Evolutionary conservation across 2,113 vertebrate species (phyloP).

Genomic region (Athene noctua): DNA sequence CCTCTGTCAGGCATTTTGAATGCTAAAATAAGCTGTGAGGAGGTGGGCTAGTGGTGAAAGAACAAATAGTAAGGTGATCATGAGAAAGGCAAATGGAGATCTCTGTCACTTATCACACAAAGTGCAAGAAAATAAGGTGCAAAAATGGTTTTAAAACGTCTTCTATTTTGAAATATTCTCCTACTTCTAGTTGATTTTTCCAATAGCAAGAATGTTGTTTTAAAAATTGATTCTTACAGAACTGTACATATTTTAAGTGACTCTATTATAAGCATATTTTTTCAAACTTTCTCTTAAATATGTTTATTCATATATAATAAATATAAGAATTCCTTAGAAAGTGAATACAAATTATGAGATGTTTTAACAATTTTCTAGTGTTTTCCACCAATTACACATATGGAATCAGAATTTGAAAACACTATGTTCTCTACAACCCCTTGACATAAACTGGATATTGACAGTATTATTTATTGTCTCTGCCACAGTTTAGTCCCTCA

Average conservation of each 20-base stretch:
- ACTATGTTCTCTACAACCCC: background rate
- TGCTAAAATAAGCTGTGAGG: background rate
- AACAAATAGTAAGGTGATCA: background rate
- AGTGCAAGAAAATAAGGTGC: background rate
- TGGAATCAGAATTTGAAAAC: background rate
- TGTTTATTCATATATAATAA: background rate
- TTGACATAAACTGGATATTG: background rate
- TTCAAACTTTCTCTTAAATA: background rate
- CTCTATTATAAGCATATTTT: background rate
- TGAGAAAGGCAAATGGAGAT: background rate
- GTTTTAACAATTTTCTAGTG: background rate
- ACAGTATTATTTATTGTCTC: background rate
- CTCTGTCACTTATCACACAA: background rate
- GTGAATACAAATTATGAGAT: background rate
- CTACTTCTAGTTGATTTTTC: background rate
- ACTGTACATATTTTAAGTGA: background rate
- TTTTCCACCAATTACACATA: background rate
- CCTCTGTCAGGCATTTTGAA: background rate
- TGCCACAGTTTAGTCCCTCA: background rate
- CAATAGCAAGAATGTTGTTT: background rate
- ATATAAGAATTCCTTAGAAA: background rate
- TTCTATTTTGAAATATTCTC: background rate
- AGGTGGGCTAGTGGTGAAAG: background rate
- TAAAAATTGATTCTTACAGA: background rate
- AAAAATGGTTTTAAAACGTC: background rate